Conservation (phyloP, 2,797 vertebrate species). For the Sebastes umbrosus region DNA sequence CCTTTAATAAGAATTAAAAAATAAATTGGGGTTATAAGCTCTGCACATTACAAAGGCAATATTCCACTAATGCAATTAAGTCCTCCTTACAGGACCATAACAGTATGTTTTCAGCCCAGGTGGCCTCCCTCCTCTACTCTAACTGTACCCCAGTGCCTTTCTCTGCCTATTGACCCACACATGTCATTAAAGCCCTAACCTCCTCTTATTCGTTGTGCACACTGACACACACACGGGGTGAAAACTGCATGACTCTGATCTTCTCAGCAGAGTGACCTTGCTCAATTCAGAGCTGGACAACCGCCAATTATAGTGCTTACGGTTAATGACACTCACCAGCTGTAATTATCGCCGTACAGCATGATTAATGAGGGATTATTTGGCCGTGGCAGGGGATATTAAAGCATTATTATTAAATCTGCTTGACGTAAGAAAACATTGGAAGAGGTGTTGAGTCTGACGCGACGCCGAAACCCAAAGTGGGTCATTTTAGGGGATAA, state of each 20-base stretch:
- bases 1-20: background rate
- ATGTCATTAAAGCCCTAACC: conserved; percentile 23
- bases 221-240: background rate
- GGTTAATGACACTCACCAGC: conserved; percentile 54
- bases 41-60: background rate
- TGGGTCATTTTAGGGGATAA: background rate
- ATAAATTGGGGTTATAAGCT: background rate
- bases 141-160: background rate
- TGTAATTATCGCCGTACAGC: conserved; percentile 28
- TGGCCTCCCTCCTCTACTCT: background rate
- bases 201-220: background rate
- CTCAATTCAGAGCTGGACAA: conserved; percentile 34
- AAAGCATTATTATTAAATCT: conserved; percentile 46
- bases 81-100: background rate
- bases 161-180: conserved; percentile 6
- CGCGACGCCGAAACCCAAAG: background rate
- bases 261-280: conserved; percentile 50
- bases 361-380: conserved; percentile 61
- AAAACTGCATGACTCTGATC: conserved; percentile 5
- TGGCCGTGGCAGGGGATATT: background rate
- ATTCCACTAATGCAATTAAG: background rate
- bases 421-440: background rate
- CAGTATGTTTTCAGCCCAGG: background rate
- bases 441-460: background rate
- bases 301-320: conserved; percentile 45